Evolutionary conservation across 2,888 invertebrate genomes (phyloP), one percentile per base, ranked within the genome.

Genomic region (Microdon myrmicae): DNA sequence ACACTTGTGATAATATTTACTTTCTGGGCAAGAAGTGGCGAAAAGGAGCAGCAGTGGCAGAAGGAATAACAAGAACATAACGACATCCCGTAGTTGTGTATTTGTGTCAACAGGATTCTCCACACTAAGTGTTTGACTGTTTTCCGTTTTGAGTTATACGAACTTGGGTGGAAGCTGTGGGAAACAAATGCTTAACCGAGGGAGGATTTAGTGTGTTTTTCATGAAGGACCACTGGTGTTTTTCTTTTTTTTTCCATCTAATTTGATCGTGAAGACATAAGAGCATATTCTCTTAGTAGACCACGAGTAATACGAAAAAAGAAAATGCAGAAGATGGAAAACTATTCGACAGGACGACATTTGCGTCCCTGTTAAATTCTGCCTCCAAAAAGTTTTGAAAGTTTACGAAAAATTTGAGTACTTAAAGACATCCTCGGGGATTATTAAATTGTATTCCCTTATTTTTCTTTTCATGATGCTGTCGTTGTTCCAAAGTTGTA

Each of bases 1-100:
- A 79, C 79, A 79, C 79, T 79, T 79, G 79, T 78, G 78, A 79
- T 77, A 79, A 79, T 79, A 79, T 79, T 79, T 78, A 32, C 64
- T 53, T 58, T 54, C 37, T 38, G 49, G 53, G 72, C 71, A 71
- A 69, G 68, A 72, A 71, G 71, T 48, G 53, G 58, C 56, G 51
- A 49, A 19, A 12, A 9, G 13, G 22, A 45, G 17, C n/a, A 45
- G 31, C 29, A 39, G 26, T 34, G 38, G 8, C n/a, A n/a, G 13
- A 9, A 6, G 26, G n/a, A 4, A 16, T 10, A 8, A 12, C 38
- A 44, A 41, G n/a, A n/a, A n/a, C n/a, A n/a, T n/a, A 68, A 73
- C 68, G 68, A 72, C 74, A 71, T 73, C 71, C 71, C 68, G 68
- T 69, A 67, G 67, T 60, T 67, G 56, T 66, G 59, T 69, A 70